A percentile compares a stretch with the other conserved stretches of the same genome.
phyloP scores from a whole-genome alignment of 1,140 invertebrate species.

The Steinernema feltiae region DNA sequence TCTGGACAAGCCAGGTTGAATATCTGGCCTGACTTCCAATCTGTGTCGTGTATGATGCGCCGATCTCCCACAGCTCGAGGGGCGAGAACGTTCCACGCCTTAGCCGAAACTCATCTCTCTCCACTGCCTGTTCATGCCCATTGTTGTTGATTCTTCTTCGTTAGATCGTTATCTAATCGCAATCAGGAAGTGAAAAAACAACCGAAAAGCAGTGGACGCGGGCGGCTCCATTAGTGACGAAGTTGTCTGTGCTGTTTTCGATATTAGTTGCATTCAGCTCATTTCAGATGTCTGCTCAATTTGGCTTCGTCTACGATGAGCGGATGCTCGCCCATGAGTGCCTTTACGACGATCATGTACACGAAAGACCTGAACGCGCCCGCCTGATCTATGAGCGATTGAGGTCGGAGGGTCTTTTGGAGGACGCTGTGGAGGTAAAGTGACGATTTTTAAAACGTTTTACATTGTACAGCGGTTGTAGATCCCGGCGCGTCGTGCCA shows the following conservation, averaged over 20 bases:
- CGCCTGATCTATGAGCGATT: constrained; percentile 38
- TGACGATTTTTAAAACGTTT: too few relatives aligned
- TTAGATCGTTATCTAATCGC: too few relatives aligned
- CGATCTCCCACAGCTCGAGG: too few relatives aligned
- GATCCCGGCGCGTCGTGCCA: constrained; percentile 31
- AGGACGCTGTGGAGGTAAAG: constrained; percentile 33
- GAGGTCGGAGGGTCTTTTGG: constrained; percentile 24
- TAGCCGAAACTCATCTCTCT: too few relatives aligned
- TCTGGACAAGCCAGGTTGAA: neutral
- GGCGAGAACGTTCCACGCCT: too few relatives aligned
- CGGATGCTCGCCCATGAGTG: constrained; percentile 39
- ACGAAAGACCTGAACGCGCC: constrained; percentile 34
- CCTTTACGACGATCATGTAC: constrained; percentile 29
- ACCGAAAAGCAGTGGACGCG: neutral
- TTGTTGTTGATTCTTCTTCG: too few relatives aligned
- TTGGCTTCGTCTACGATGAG: constrained; percentile 40
- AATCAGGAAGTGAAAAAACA: neutral
- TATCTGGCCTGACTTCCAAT: too few relatives aligned
- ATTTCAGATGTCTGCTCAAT: constrained; percentile 15
- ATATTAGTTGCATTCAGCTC: too few relatives aligned
- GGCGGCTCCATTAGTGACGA: neutral
- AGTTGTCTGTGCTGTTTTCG: too few relatives aligned
- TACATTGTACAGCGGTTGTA: too few relatives aligned
- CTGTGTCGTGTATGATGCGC: too few relatives aligned
- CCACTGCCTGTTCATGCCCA: too few relatives aligned